Conservation (phyloP, 2,113 vertebrate species). For the Calyptomena viridis region DNA sequence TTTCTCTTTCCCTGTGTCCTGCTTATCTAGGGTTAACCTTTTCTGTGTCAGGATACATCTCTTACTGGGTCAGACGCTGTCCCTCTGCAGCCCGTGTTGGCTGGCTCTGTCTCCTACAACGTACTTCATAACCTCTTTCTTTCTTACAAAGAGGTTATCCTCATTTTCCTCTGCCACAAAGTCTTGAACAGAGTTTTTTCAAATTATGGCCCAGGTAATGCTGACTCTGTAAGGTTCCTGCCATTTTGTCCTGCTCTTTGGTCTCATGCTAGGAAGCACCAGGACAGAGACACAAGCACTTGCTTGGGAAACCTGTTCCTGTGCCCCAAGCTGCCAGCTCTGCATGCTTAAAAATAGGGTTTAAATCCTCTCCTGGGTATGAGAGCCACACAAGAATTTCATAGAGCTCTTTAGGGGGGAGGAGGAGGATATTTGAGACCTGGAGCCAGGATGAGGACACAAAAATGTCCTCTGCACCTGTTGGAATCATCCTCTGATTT, state of each 20-base stretch:
- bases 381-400: not conserved
- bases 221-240: not conserved
- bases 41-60: not conserved
- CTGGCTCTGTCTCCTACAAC: not conserved
- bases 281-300: not conserved
- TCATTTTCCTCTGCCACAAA: not conserved
- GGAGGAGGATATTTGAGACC: slow-evolving; percentile 5
- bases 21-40: not conserved
- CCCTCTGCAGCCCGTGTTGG: not conserved
- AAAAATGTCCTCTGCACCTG: slow-evolving; percentile 8
- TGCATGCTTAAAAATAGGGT: slow-evolving; percentile 46
- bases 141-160: slow-evolving; percentile 35
- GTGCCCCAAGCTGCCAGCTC: not conserved
- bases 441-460: not conserved
- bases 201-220: not conserved
- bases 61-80: not conserved
- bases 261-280: not conserved
- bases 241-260: not conserved
- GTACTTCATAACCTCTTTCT: slow-evolving; percentile 17
- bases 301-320: not conserved
- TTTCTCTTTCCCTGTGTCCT: not conserved
- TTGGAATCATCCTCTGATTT: not conserved
- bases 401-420: not conserved
- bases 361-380: slow-evolving; percentile 24
- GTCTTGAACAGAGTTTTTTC: not conserved